Conservation (phyloP, 2,888 invertebrate species). For the Ophion obscuratus region DNA sequence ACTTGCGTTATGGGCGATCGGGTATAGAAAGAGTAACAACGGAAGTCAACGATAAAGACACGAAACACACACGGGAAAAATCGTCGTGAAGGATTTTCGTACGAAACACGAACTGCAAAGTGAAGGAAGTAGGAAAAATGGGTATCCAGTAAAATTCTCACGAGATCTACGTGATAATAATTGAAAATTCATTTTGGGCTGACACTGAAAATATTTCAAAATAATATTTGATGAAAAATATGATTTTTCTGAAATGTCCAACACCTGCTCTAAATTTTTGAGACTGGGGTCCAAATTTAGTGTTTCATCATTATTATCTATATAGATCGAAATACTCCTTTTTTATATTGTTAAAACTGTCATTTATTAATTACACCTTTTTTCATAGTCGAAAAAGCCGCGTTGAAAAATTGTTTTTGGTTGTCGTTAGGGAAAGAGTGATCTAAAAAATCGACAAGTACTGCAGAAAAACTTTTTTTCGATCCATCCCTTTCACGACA, state of each 20-base stretch:
- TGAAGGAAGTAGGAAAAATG: not conserved
- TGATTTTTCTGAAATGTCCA: not conserved
- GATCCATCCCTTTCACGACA: not conserved
- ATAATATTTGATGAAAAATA: not conserved
- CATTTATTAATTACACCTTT: not conserved
- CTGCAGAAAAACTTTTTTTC: not conserved
- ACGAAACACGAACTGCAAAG: not conserved
- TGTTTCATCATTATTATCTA: not conserved
- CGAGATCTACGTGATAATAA: not conserved
- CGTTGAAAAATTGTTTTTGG: not conserved
- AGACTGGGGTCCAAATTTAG: not conserved
- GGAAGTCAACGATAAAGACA: conserved; percentile 41
- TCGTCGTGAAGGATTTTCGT: not conserved
- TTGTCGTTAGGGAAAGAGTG: not conserved
- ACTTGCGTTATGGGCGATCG: conserved; percentile 45
- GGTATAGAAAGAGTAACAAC: conserved; percentile 6
- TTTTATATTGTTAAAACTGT: not conserved
- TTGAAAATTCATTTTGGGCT: not conserved
- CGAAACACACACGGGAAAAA: conserved; percentile 12
- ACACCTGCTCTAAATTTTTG: not conserved
- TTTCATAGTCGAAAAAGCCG: not conserved
- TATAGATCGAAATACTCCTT: not conserved
- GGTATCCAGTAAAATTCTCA: not conserved
- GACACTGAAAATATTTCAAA: not conserved
- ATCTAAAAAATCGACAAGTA: not conserved